Percentiles rank a stretch among this genome's conserved stretches.
Evolutionary conservation across 2,797 vertebrate species (phyloP).

Genomic region (Martes flavigula): DNA sequence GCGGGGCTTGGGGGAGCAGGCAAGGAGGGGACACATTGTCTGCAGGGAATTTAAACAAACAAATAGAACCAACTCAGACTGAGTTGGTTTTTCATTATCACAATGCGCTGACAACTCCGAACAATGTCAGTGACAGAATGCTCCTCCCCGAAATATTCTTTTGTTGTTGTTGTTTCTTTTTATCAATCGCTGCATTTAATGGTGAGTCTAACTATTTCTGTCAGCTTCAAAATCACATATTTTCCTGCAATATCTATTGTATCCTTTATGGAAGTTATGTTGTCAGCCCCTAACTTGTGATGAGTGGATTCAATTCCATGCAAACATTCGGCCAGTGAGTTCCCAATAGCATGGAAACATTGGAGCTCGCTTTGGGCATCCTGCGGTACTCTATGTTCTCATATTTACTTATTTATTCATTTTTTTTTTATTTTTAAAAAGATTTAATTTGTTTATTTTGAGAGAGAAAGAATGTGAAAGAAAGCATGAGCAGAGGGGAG

Average conservation of each 20-base stretch:
- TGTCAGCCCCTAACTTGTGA: accelerated
- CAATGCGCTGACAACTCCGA: neutral
- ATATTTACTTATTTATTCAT: neutral
- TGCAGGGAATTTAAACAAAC: neutral
- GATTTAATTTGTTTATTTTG: neutral
- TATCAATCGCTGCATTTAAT: neutral
- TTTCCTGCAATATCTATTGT: neutral
- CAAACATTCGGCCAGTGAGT: neutral
- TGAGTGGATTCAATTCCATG: accelerated
- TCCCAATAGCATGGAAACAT: neutral
- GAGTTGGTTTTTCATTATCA: neutral
- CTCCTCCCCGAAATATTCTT: neutral
- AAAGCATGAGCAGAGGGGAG: neutral
- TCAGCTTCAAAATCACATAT: neutral
- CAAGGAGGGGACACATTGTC: neutral
- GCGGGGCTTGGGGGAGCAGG: neutral
- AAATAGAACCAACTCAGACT: neutral
- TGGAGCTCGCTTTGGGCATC: neutral
- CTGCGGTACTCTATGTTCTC: too few relatives aligned
- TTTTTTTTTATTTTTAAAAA: neutral
- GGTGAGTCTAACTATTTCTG: neutral
- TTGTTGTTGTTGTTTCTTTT: neutral
- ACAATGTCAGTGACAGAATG: neutral
- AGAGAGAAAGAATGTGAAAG: too few relatives aligned
- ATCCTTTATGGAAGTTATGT: accelerated